phyloP scores from a whole-genome alignment of 2,888 invertebrate genomes.

The Petrolisthes manimaculis region DNA sequence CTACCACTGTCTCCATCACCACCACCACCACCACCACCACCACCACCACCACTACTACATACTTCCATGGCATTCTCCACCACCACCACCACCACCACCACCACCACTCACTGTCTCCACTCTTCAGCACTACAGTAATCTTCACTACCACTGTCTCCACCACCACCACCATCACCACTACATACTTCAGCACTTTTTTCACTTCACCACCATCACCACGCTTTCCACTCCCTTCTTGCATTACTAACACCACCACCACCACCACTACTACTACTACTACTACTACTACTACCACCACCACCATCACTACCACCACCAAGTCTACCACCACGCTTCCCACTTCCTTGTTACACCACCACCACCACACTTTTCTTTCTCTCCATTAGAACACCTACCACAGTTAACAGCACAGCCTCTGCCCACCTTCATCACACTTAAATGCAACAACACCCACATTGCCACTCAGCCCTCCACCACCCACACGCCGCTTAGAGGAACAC shows the following conservation, averaged over 20 bases:
- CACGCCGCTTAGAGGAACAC: too few relatives aligned
- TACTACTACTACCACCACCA: background rate
- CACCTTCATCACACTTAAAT: too few relatives aligned
- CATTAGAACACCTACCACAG: too few relatives aligned
- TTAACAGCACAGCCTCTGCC: too few relatives aligned
- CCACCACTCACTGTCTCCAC: background rate
- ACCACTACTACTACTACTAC: too few relatives aligned
- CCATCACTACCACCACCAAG: background rate
- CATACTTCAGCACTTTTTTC: too few relatives aligned
- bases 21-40: conserved; percentile 17
- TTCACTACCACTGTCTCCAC: background rate
- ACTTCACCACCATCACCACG: too few relatives aligned
- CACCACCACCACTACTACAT: background rate
- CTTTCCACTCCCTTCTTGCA: background rate
- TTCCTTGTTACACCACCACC: too few relatives aligned
- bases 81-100: background rate
- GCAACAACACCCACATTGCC: too few relatives aligned
- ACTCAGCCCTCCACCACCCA: background rate
- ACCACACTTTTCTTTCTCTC: too few relatives aligned
- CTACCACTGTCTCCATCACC: background rate
- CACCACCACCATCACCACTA: background rate
- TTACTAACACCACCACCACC: background rate
- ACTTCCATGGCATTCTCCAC: too few relatives aligned
- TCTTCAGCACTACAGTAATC: background rate
- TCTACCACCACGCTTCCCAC: background rate